Evolutionary conservation across 1,140 invertebrate genomes (phyloP).

Genomic region (roundworm (Caenorhabditis elegans)): WBcel235 BX284602.5:7635001-7635500

Average conservation of each 20-base stretch:
- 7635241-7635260: not conserved
- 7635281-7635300: constrained; percentile 25
- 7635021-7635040: not conserved
- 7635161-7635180: constrained; percentile 28
- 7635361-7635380: not conserved
- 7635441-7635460: constrained; percentile 6
- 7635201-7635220: not conserved
- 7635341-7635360: constrained; percentile 3
- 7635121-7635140: constrained; percentile 14
- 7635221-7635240: not conserved
- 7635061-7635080: not conserved
- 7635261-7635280: not conserved
- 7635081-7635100: not conserved
- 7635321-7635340: not conserved
- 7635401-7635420: not conserved
- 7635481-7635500: not conserved
- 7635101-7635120: not conserved
- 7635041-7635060: not conserved
- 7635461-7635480: not conserved
- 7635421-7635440: constrained; percentile 21
- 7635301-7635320: constrained; percentile 1
- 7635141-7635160: constrained; percentile 29
- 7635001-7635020: constrained; percentile 9
- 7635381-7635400: not conserved
- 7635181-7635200: not conserved